Percentiles rank a stretch among this genome's conserved stretches.
Evolutionary conservation across 2,797 vertebrate genomes (phyloP).

Genomic region (Antrozous pallidus): DNA sequence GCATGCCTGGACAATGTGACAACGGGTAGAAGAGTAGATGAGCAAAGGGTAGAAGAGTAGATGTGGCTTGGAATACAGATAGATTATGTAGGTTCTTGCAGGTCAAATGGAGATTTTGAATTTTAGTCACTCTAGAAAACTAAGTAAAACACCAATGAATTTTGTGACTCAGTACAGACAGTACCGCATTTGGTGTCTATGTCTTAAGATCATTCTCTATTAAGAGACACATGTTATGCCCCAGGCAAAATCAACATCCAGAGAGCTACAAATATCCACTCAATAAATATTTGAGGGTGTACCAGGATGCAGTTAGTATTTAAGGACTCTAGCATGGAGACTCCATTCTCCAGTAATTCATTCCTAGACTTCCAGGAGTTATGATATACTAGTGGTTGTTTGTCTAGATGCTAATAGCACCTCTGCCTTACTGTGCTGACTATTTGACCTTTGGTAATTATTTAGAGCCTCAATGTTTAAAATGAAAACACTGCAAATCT

Average conservation of each 20-base stretch:
- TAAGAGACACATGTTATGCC: not conserved
- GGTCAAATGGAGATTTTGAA: not conserved
- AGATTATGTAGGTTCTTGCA: not conserved
- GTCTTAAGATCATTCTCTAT: not conserved
- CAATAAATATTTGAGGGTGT: not conserved
- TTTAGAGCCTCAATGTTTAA: not conserved
- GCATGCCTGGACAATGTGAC: fast-evolving
- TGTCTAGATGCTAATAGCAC: not conserved
- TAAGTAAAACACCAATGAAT: not conserved
- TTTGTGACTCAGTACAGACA: not conserved
- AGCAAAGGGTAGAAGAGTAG: not conserved
- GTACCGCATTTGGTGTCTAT: not conserved
- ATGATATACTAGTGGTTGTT: not conserved
- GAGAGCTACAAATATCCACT: not conserved
- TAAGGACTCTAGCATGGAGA: not conserved
- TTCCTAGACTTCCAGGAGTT: not conserved
- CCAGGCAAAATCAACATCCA: not conserved
- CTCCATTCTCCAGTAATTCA: not conserved
- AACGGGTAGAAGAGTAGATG: not conserved
- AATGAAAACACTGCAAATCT: not conserved
- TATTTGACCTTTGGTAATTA: not conserved
- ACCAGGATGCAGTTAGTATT: not conserved
- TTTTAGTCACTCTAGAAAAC: not conserved
- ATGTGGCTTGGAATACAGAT: not conserved
- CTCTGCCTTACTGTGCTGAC: not conserved